Base-by-base conservation (phyloP, 2,888 invertebrate species). In the Archips crataeganus region DNA sequence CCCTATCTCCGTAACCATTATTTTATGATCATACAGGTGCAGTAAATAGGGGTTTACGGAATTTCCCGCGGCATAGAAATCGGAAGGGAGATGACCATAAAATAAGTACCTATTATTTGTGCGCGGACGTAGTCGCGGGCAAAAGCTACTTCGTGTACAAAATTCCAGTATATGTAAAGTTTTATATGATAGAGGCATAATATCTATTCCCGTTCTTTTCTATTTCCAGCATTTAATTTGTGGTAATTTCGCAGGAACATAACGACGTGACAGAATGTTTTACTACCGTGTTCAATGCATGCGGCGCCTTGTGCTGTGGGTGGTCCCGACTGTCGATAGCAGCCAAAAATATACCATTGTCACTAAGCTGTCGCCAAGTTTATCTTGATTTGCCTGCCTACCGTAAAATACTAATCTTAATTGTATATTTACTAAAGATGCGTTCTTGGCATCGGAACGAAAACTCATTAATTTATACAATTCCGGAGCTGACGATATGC, bases 371-470 rank as follows among this genome's bases (percentile, higher is more conserved):
- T 47, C 36, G 51, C 34, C 45, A 47, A 61, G 45, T 54, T 34
- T 9, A n/a, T 60, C 61, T 49, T 32, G 51, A 39, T 66, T 6
- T 23, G 34, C 4, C 36, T 47, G 34, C 49, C 39, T 23, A 42
- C 23, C n/a, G 4, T 59, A 42, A 23, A 57, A 3, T 23, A 36
- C 5, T 11, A n/a, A 54, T 64, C 1, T 51, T 2, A 13, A 63
- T 9, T 23, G 57, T 57, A 57, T 32, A 54, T 47, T 49, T 39
- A 59, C 76, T 73, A 61, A 66, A 76, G 75, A 75, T 79, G 76
- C 78, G 78, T 71, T 77, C 67, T 82, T 83, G 80, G 78, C 79
- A 77, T 69, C 75, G 75, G 57, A 71, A 78, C 57, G 63, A 42
- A 75, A 77, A 65, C 74, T 68, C 63, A 77, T 79, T 75, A 74